Evolutionary conservation across 1,140 invertebrate genomes (phyloP).

Genomic region (Megalopta genalis): DNA sequence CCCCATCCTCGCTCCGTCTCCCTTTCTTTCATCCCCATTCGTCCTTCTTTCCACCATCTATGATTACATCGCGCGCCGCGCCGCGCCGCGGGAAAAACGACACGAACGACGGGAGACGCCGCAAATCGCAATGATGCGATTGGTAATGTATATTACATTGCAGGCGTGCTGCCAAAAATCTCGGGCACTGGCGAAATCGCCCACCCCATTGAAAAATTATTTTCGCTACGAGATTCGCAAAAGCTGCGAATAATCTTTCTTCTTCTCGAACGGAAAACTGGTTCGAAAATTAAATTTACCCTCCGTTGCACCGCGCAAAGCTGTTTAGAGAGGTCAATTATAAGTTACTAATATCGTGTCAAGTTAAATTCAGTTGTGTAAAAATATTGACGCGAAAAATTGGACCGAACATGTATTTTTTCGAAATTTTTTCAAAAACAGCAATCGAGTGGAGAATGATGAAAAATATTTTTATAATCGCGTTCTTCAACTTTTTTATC

Average conservation of each 20-base stretch:
- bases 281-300: not conserved
- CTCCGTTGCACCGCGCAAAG: no score
- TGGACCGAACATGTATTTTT: no score
- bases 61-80: slow-evolving; percentile 8
- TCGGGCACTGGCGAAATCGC: not conserved
- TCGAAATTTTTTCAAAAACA: no score
- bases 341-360: no score
- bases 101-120: slow-evolving; percentile 1
- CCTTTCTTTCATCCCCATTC: not conserved
- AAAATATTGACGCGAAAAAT: no score
- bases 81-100: slow-evolving; percentile 22
- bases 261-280: not conserved
- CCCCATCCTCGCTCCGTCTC: not conserved
- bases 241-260: not conserved
- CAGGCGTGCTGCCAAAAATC: slow-evolving; percentile 32
- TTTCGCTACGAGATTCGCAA: slow-evolving; percentile 17
- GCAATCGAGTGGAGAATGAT: no score
- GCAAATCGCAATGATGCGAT: slow-evolving; percentile 49
- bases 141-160: slow-evolving; percentile 25
- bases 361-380: no score
- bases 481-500: no score
- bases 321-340: no score
- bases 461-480: no score
- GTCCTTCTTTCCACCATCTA: not conserved
- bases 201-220: slow-evolving; percentile 17